Evolutionary conservation across 2,888 invertebrate genomes (phyloP).

Genomic region (Drosophila tripunctata): DNA sequence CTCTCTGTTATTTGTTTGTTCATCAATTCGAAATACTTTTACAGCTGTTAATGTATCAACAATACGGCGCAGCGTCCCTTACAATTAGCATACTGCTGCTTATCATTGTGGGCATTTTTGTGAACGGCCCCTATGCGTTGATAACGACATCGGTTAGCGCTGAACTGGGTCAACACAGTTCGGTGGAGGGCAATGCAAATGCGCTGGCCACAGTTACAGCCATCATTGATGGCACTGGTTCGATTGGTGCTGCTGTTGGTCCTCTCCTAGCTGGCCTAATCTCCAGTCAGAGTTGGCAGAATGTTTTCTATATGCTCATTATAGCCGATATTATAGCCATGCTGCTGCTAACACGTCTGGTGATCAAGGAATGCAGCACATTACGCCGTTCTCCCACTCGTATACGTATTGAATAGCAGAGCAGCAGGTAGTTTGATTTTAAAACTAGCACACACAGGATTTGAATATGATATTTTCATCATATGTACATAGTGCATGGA

Average conservation of each 20-base stretch:
- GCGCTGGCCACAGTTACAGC: constrained; percentile 98
- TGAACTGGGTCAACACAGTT: constrained; percentile 94
- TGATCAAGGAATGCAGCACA: constrained; percentile 84
- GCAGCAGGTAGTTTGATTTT: constrained; percentile 37
- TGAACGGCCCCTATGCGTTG: constrained; percentile 97
- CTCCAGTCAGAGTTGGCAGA: constrained; percentile 90
- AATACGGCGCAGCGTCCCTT: constrained; percentile 88
- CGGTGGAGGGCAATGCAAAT: constrained; percentile 92
- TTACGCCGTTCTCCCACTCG: constrained; percentile 72
- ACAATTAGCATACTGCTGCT: constrained; percentile 88
- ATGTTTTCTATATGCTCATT: constrained; percentile 96
- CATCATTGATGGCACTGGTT: constrained; percentile 97
- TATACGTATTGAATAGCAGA: constrained; percentile 81
- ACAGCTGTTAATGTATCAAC: constrained; percentile 92
- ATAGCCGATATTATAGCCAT: constrained; percentile 91
- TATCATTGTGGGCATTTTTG: constrained; percentile 90
- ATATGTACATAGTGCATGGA: constrained; percentile 37
- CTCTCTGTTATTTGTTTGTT: constrained; percentile 1
- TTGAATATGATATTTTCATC: constrained; percentile 23
- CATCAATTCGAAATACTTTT: constrained; percentile 60
- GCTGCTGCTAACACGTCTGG: constrained; percentile 87
- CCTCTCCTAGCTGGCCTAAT: constrained; percentile 94
- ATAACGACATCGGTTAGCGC: constrained; percentile 98
- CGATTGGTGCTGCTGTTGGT: constrained; percentile 93
- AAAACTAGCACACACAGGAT: constrained; percentile 9